Evolutionary conservation across 1,140 invertebrate species (phyloP).

Genomic region (Polyergus mexicanus): DNA sequence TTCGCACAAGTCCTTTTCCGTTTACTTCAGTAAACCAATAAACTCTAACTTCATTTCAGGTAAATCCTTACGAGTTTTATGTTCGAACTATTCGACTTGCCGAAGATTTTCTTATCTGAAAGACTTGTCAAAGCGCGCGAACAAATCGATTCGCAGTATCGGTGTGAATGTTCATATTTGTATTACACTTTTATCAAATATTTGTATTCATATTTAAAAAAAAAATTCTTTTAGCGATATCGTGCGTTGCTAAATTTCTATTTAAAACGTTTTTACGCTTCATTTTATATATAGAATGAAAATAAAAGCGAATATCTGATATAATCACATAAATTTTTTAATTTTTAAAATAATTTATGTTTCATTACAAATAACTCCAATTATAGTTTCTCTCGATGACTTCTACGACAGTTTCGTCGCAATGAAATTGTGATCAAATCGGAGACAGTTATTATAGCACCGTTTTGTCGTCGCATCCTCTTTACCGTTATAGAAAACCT

Average conservation of each 20-base stretch:
- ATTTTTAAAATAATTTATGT: background rate
- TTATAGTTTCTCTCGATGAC: background rate
- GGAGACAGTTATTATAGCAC: conserved; percentile 23
- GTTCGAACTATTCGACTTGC: conserved; percentile 54
- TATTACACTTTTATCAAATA: background rate
- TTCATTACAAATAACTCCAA: background rate
- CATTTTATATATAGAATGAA: background rate
- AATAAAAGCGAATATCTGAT: background rate
- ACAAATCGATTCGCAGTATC: background rate
- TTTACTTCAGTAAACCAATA: conserved; percentile 76
- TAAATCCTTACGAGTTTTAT: conserved; percentile 71
- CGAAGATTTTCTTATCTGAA: conserved; percentile 66
- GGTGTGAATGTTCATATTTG: conserved; percentile 2
- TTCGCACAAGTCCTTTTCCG: conserved; percentile 73
- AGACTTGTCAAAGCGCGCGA: conserved; percentile 23
- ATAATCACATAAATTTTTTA: background rate
- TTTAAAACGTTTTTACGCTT: background rate
- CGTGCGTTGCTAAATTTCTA: background rate
- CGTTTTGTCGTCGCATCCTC: conserved; percentile 17
- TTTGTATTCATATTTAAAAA: background rate
- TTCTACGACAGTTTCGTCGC: background rate
- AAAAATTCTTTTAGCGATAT: background rate
- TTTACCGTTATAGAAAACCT: conserved; percentile 37
- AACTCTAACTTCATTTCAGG: conserved; percentile 76
- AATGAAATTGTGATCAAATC: conserved; percentile 34